These are phyloP conservation scores for Danio kyathit DNA, from an alignment of 2,797 vertebrate genomes.

Conservation along the genomic window DNA sequence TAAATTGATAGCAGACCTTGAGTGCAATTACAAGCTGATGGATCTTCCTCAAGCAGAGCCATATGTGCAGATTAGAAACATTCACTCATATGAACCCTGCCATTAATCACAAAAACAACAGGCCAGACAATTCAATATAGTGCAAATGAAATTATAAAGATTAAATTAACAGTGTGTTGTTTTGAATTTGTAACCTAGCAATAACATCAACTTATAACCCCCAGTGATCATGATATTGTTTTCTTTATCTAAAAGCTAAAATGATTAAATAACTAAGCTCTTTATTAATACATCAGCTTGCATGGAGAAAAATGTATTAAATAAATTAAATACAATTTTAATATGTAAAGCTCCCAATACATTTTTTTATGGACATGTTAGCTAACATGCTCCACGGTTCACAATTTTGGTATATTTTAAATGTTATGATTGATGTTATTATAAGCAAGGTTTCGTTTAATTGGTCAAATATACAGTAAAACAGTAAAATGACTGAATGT, in stretches of 20 bases:
- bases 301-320: too few relatives aligned
- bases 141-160: neutral
- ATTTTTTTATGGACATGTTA: neutral
- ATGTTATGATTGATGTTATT: too few relatives aligned
- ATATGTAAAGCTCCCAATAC: neutral
- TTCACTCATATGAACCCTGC: constrained; percentile 4
- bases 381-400: neutral
- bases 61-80: constrained; percentile 58
- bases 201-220: neutral
- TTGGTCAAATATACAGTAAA: too few relatives aligned
- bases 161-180: neutral
- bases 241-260: neutral
- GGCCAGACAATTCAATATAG: neutral
- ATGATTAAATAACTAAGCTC: neutral
- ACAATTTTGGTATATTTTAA: neutral
- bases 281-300: too few relatives aligned
- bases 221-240: neutral
- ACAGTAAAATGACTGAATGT: too few relatives aligned
- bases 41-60: constrained; percentile 67
- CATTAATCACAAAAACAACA: constrained; percentile 33
- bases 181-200: neutral
- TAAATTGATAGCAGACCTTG: constrained; percentile 78
- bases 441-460: too few relatives aligned
- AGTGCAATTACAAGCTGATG: constrained; percentile 70
- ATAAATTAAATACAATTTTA: too few relatives aligned